Conservation (phyloP, 2,888 invertebrate species). For the Lottia gigantea region DNA sequence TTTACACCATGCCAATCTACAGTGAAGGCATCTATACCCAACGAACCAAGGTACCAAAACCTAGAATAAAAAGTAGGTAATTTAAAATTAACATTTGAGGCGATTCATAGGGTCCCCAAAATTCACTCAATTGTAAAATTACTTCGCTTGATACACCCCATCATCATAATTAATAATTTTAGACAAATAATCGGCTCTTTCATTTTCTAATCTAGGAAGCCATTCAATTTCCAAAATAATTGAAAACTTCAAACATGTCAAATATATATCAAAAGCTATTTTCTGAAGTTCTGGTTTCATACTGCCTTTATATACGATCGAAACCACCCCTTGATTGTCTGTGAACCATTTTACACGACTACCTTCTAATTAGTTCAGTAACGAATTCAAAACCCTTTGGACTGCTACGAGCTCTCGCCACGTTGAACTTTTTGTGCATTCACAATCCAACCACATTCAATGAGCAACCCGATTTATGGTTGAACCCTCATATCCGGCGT, state of each 20-base stretch:
- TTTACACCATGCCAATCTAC: conserved; percentile 16
- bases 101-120: background rate
- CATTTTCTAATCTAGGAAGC: conserved; percentile 10
- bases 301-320: too few species aligned
- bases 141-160: background rate
- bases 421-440: background rate
- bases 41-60: background rate
- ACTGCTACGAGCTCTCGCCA: background rate
- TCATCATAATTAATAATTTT: conserved; percentile 22
- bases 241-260: background rate
- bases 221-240: background rate
- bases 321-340: too few species aligned
- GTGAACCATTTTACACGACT: too few species aligned
- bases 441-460: background rate
- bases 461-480: background rate
- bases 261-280: background rate
- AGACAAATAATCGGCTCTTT: background rate
- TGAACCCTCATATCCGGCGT: background rate
- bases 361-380: background rate
- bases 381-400: background rate
- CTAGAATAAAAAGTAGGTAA: background rate
- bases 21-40: conserved; percentile 20
- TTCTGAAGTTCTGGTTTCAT: background rate
- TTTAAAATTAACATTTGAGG: background rate
- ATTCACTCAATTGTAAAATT: background rate